Evolutionary conservation across 2,797 vertebrate genomes (phyloP), one percentile per base, ranked within the genome.

Genomic region (Arctocebus calabarensis): DNA sequence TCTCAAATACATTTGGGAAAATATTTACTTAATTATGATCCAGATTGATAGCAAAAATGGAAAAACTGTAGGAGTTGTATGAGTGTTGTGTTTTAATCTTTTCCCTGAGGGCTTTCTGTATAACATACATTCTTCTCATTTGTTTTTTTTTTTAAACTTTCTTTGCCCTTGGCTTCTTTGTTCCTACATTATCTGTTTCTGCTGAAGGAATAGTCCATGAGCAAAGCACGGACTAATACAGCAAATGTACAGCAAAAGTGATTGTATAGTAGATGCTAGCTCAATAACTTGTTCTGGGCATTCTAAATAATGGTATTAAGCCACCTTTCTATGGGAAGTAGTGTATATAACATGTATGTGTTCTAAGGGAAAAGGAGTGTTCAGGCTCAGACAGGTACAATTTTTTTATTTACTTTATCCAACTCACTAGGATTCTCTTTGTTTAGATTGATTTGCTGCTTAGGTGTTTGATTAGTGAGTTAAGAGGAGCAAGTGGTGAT

Each of bases 361-460:
- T 87, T 96, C 8, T 93, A 74, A 87, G 70, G 75, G 32, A 43
- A 86, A 91, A 40, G 37, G 29, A 48, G 11, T 90, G 32, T 71
- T 40, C 32, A 8, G 48, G 23, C 17, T 84, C 43, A 91, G n/a
- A 97, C 40, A 16, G 11, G 1, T 93, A 83, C 5, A 68, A 2
- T 43, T 13, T 82, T 92, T 79, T 81, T 68, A 77, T 92, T 34
- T 19, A 45, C 14, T 43, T 95, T 84, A 68, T 66, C 25, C 27
- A 92, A 27, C 13, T 94, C 48, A 78, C 40, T 78, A 91, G 5
- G 43, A 81, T 92, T 66, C 19, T 91, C 25, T 92, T 90, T 64
- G 8, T 78, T 94, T 84, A 90, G 14, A 34, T 78, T 90, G 27
- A 37, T 86, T 90, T 83, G 48, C 29, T 37, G 70, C 12, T 27